Evolutionary conservation across 2,888 invertebrate species (phyloP).

Genomic region (Atherix ibis): DNA sequence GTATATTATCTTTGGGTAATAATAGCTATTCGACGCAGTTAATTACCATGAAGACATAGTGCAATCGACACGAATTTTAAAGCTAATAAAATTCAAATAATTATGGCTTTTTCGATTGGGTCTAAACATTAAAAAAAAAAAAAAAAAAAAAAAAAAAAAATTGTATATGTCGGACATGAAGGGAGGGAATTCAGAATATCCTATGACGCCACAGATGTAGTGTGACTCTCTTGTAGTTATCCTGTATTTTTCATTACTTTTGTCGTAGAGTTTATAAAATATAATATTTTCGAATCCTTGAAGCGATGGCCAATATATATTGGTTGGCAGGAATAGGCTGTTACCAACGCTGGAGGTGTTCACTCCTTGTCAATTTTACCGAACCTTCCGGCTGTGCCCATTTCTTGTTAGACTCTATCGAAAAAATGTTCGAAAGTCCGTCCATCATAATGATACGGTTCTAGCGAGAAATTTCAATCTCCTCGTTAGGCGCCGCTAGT

Average conservation of each 20-base stretch:
- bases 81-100: slow-evolving; percentile 8
- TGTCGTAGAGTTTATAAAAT: no score
- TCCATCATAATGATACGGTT: slow-evolving; percentile 10
- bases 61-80: slow-evolving; percentile 3
- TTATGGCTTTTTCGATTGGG: slow-evolving; percentile 5
- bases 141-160: no score
- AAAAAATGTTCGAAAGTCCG: no score
- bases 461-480: slow-evolving; percentile 12
- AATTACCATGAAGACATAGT: slow-evolving; percentile 9
- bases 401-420: slow-evolving; percentile 7
- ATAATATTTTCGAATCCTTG: not conserved
- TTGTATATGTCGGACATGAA: no score
- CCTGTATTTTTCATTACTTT: no score
- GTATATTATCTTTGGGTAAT: slow-evolving; percentile 2
- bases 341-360: not conserved
- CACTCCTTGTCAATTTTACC: not conserved
- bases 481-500: slow-evolving; percentile 8
- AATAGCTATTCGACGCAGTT: slow-evolving; percentile 6
- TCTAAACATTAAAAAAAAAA: no score
- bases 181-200: no score
- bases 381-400: slow-evolving; percentile 2
- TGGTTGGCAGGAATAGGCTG: not conserved
- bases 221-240: no score
- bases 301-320: not conserved
- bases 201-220: no score